Conservation (phyloP, 2,113 vertebrate species). For the Irena cyanogastra region DNA sequence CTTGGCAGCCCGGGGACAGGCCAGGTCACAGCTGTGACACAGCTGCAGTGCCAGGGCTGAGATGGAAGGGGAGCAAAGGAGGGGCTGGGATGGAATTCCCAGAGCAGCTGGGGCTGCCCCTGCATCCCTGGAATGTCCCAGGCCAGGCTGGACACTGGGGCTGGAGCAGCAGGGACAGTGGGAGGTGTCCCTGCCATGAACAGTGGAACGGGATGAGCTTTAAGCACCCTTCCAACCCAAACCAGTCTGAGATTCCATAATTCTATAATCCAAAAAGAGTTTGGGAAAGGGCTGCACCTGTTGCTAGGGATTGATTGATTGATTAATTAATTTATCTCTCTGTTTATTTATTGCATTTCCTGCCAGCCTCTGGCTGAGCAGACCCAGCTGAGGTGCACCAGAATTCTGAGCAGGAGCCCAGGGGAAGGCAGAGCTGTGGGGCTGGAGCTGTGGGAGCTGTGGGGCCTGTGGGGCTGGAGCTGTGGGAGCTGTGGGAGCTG, state of each 20-base stretch:
- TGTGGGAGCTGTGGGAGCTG: no score
- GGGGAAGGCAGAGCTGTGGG: not conserved
- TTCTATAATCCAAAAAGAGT: not conserved
- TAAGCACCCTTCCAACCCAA: not conserved
- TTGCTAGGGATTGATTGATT: not conserved
- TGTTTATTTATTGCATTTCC: not conserved
- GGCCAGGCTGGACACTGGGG: not conserved
- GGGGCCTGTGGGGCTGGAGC: no score
- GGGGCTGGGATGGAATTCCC: not conserved
- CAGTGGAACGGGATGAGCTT: not conserved
- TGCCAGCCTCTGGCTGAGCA: not conserved
- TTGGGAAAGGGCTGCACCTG: not conserved
- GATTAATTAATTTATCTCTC: not conserved
- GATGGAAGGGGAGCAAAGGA: not conserved
- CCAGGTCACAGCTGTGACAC: not conserved
- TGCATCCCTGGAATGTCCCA: not conserved
- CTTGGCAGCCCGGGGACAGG: accelerated
- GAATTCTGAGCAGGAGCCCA: not conserved
- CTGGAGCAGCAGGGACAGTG: not conserved
- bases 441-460: no score
- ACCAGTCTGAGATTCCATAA: not conserved
- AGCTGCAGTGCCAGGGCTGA: not conserved
- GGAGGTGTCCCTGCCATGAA: not conserved
- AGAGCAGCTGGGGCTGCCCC: not conserved
- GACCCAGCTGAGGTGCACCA: not conserved